Percentiles rank a stretch among this genome's conserved stretches.
Evolutionary conservation across 2,113 vertebrate genomes (phyloP).

Genomic region (Amphiprion ocellaris): DNA sequence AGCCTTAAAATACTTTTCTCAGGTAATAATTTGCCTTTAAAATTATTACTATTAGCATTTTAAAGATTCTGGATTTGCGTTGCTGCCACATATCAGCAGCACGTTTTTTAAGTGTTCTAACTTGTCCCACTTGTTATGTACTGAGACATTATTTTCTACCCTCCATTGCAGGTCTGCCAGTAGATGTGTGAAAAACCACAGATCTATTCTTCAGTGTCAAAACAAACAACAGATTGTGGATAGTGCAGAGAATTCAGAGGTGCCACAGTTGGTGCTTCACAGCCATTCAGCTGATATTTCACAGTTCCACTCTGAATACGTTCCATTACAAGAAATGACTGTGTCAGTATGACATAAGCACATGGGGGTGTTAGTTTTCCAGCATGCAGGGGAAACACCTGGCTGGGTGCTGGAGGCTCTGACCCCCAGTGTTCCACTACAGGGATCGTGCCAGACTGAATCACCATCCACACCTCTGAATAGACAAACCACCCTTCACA

Average conservation of each 20-base stretch:
- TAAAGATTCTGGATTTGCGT: neutral
- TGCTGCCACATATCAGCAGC: too few relatives aligned
- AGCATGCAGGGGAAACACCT: constrained; percentile 60
- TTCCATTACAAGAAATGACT: constrained; percentile 19
- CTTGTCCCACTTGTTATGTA: neutral
- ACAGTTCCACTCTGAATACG: neutral
- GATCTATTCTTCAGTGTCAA: constrained; percentile 20
- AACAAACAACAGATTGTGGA: constrained; percentile 36
- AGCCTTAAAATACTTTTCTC: constrained; percentile 18
- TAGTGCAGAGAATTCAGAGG: neutral
- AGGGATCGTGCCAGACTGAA: constrained; percentile 49
- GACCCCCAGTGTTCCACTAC: constrained; percentile 37
- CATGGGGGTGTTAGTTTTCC: constrained; percentile 38
- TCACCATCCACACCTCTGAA: constrained; percentile 28
- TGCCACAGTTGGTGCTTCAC: constrained; percentile 11
- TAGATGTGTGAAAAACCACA: constrained; percentile 42
- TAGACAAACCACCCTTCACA: neutral
- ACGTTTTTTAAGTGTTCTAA: neutral
- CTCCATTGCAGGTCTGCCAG: neutral
- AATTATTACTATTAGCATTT: neutral
- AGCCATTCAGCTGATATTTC: constrained; percentile 32
- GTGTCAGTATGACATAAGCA: constrained; percentile 36
- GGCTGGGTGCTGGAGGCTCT: constrained; percentile 29
- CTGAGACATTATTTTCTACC: neutral
- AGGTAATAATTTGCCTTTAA: neutral